Base-by-base conservation (phyloP, 2,797 vertebrate species). In the Champsocephalus esox region DNA sequence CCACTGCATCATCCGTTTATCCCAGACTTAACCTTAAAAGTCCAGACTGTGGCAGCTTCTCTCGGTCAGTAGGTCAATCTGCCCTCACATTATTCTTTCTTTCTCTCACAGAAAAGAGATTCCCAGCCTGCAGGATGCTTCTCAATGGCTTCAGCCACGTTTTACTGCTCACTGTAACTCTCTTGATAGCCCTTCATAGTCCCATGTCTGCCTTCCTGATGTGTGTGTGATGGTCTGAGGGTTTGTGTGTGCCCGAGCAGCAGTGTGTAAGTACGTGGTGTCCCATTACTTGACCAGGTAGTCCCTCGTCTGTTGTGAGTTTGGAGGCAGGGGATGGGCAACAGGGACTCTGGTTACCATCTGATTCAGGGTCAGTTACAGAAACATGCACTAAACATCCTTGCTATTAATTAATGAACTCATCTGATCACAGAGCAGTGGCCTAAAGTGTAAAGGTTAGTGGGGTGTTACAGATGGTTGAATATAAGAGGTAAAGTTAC, bases 251-350 rank as follows among this genome's bases (percentile, higher is more conserved):
- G 41, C 85, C 65, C 75, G 63, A 21, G 66, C 21, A 48, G 56
- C 55, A 59, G 70, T 74, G 70, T 66, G 80, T 68, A 59, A 56
- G 72, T 77, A 70, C 49, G 60, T 44, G 86, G 94, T 94, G 88
- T 95, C 92, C 81, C 19, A 58, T 95, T 94, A 91, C 94, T 32
- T 48, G 71, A 72, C 56, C 63, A 90, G 91, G 90, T 93, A 92
- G 85, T 93, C 87, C 92, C 92, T 89, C 34, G 60, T 75, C 60
- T 80, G 70, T 78, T 88, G 75, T 79, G 68, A 66, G 61, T 71
- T 81, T 77, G 46, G 65, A 74, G 59, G 60, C 43, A 75, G 58
- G 82, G 83, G 79, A 79, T 80, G 86, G 77, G 75, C 74, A 83
- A 62, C 59, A 44, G 64, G 66, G 73, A 77, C 89, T 94, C 91